Evolutionary conservation across 30 jellyfish, hydroid and myxozoan genomes (phyloP), one percentile per base, ranked within the genome.

Genomic region (Phacellophora camtschatica): DNA sequence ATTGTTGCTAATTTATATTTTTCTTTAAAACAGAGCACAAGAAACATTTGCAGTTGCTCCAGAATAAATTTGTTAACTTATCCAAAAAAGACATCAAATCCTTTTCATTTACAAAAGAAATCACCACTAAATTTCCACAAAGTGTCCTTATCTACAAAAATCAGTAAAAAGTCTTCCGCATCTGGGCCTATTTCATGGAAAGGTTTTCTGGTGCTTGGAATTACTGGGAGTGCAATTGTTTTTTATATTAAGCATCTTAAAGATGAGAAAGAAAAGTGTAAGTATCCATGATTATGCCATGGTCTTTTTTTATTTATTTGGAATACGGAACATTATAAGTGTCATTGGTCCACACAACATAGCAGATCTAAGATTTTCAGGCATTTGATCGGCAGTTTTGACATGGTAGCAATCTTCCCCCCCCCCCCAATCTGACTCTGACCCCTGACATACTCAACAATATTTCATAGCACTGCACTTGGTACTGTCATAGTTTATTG

Each of bases 151-250:
- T 61, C 91, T 46, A 64, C 27, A 33, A 32, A 12, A 16, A 56
- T 6, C 13, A 33, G 39, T 6, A 49, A 65, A 24, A 19, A 23
- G 35, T 6, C 59, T 4, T 16, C 70, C 13, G 18, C 74, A n/a
- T 3, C 94, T 25, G 96, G 96, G 0, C 99, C 99, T 12, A 66
- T 93, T n/a, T 41, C 94, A 18, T 93, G 99, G 99, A 82, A 73
- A 34, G 59, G 97, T 27, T 66, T 93, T 34, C 87, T 72, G 18
- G 86, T 67, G 37, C 73, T 88, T 70, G 64, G 68, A 6, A 37
- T 76, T 30, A 90, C 97, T 48, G 99, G 99, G 18, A 94, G 96
- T 29, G 96, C 94, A 24, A 82, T 93, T 45, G 66, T 85, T 45
- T 66, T 33, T 29, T 93, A 93, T 64, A 97, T 86, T 18, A 54